These are phyloP conservation scores for Meiosimyza decipiens DNA, from an alignment of 2,888 invertebrate genomes.

Conservation along the genomic window DNA sequence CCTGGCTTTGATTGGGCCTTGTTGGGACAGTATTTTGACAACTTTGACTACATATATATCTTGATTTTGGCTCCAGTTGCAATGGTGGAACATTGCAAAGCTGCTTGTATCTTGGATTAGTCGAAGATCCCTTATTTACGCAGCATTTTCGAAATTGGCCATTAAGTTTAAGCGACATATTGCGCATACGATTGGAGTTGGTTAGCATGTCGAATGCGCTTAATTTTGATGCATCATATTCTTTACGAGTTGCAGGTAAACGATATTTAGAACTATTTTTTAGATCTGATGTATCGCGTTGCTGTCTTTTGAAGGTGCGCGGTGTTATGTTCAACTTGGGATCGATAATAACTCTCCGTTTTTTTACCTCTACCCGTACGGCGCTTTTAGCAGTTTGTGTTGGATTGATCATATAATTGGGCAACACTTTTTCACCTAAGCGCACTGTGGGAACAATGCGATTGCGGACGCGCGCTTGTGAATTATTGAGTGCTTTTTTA, in stretches of 20 bases:
- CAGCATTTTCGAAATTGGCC: conserved; percentile 49
- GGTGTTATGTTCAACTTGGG: conserved; percentile 47
- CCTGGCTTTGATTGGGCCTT: neutral
- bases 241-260: conserved; percentile 48
- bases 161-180: conserved; percentile 43
- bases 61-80: conserved; percentile 34
- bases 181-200: conserved; percentile 43
- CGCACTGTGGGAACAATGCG: neutral
- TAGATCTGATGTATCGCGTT: conserved; percentile 20
- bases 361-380: conserved; percentile 48
- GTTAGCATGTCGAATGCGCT: conserved; percentile 61
- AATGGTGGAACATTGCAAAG: conserved; percentile 42
- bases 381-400: conserved; percentile 45
- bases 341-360: conserved; percentile 56
- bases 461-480: neutral
- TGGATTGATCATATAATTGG: conserved; percentile 43
- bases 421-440: conserved; percentile 27
- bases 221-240: conserved; percentile 47
- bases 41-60: conserved; percentile 9
- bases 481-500: conserved; percentile 15
- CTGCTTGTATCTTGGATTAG: conserved; percentile 46
- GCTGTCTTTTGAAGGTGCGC: conserved; percentile 45
- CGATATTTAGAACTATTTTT: conserved; percentile 8
- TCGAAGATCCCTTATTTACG: conserved; percentile 47
- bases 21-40: too few relatives aligned